Base-by-base conservation (phyloP, 2,113 vertebrate species). In the Athene noctua region DNA sequence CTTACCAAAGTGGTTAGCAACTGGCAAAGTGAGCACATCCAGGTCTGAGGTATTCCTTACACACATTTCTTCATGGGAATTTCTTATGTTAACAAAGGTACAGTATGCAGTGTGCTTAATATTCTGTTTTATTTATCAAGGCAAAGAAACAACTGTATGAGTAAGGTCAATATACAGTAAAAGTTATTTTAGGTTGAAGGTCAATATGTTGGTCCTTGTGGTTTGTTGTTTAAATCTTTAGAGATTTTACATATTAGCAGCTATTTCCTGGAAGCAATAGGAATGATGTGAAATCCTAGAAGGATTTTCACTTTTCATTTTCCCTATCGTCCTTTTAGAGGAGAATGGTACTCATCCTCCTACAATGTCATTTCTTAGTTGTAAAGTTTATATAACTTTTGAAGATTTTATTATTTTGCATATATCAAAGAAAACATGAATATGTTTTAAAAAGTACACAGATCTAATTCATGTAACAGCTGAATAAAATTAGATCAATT, bases 1-100 rank as follows among this genome's bases (percentile, higher is more conserved):
- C 96, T 97, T 91, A 96, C 94, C 91, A 71, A 36, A 91, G 96
- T 94, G 96, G 96, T 96, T 71, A 96, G 87, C 80, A 80, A 5
- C 93, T 95, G 95, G 96, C 92, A 90, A 85, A 78, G 90, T 67
- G 80, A 96, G 95, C 82, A 86, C 81, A 88, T 95, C 90, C 86
- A 95, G 91, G 70, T 63, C 90, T 88, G 77, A 94, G 91, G 80
- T 87, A 91, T 80, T 92, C 78, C 87, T 93, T 52, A 70, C 62
- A 85, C 42, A n/a, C 32, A 2, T 49, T 94, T 86, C 85, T 97
- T 96, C 95, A 75, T 94, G 96, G 88, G 92, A 92, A 95, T 88
- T 97, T 92, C 87, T 93, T 38, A 30, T 23, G 46, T 91, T 96
- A 78, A 80, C 81, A 87, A 73, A 77, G 42, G 34, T 79, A 49